Base-by-base conservation (phyloP, 2,113 vertebrate species). In the Felis chaus region DNA sequence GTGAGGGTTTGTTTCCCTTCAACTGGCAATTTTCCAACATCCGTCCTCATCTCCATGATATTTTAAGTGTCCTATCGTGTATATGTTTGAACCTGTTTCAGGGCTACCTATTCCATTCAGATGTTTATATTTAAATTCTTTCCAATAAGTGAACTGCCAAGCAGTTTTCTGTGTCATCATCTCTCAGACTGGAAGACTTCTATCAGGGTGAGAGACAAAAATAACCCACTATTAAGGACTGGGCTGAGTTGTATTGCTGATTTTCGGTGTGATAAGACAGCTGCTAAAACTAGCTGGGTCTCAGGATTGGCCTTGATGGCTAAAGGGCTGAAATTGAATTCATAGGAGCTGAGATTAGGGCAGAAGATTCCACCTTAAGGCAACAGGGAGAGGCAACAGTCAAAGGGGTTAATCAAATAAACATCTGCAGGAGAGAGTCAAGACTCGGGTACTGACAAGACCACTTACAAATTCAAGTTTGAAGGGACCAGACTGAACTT, bases 371-470 rank as follows among this genome's bases (percentile, higher is more conserved):
- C 41, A 91, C 39, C 23, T 61, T 12, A 76, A 19, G 45, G 41
- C 71, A 94, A 63, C 33, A 45, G 66, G 63, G 66, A 48, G 81
- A 81, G 74, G 39, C 50, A 71, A 19, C 25, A 95, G 41, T 71
- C 84, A 88, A 7, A 57, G 7, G 79, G 65, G 74, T 91, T 97
- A 96, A 95, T 95, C 90, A 81, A 97, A 96, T 88, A 81, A 95
- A 95, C 84, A 36, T 91, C 87, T 93, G 31, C 41, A 65, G 55
- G 84, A 96, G 41, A 78, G 69, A 97, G 69, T 57, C 39, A 87
- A 83, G 63, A 9, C 79, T n/a, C 53, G 25, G 41, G 16, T 19
- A 73, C 71, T 86, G 86, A 92, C 36, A 91, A 95, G 61, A 90
- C 29, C 74, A 74, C 82, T 97, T 92, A 87, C 29, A 92, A 92